Evolutionary conservation across 2,797 vertebrate genomes (phyloP).

Genomic region (Threskiornis aethiopicus): DNA sequence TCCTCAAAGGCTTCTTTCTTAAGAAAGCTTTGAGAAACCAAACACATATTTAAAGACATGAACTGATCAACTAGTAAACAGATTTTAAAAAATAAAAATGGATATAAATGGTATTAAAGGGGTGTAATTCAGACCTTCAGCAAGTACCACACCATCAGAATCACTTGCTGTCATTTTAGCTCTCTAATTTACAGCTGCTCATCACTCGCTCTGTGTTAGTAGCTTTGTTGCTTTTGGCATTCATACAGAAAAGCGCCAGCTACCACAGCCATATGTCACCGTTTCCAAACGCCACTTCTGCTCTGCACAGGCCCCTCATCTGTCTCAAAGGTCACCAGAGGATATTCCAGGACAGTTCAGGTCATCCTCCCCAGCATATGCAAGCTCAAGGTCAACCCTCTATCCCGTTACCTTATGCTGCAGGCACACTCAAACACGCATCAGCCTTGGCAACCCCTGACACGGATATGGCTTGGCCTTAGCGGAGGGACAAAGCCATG

Average conservation of each 20-base stretch:
- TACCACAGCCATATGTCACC: neutral
- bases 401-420: rapidly evolving
- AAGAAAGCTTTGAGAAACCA: neutral
- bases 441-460: neutral
- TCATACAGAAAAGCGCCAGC: neutral
- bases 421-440: neutral
- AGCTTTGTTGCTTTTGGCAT: neutral
- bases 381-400: neutral
- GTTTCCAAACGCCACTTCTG: neutral
- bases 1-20: neutral
- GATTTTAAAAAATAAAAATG: neutral
- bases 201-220: neutral
- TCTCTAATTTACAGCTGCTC: neutral
- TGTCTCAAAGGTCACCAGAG: neutral
- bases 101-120: neutral
- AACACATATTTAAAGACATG: neutral
- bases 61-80: neutral
- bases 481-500: rapidly evolving
- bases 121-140: neutral
- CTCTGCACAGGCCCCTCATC: neutral
- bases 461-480: neutral
- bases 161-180: neutral
- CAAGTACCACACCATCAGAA: neutral
- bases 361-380: neutral
- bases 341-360: neutral